Evolutionary conservation across 2,113 vertebrate species (phyloP).

Genomic region (Dicerorhinus sumatrensis): DNA sequence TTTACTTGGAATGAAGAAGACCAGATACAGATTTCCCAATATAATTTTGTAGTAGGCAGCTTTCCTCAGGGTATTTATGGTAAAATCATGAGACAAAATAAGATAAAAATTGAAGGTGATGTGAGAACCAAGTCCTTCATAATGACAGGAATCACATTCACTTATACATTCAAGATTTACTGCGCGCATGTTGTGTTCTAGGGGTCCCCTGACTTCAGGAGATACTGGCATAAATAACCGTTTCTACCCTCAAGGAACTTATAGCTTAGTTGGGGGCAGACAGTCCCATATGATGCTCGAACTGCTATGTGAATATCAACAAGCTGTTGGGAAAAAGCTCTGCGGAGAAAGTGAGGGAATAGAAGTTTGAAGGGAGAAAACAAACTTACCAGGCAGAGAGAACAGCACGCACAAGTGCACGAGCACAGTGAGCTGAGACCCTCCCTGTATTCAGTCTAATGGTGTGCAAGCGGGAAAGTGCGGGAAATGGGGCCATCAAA

Average conservation of each 20-base stretch:
- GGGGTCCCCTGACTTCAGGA: not conserved
- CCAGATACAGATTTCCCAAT: not conserved
- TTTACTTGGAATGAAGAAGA: not conserved
- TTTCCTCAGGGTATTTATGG: not conserved
- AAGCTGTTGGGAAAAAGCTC: not conserved
- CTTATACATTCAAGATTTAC: not conserved
- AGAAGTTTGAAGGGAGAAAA: not conserved
- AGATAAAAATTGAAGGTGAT: not conserved
- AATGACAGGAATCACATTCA: not conserved
- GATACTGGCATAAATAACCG: not conserved
- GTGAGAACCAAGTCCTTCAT: not conserved
- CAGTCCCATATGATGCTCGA: not conserved
- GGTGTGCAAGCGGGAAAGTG: not conserved
- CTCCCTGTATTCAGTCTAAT: not conserved
- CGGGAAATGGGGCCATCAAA: not conserved
- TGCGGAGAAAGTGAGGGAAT: not conserved
- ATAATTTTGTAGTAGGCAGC: not conserved
- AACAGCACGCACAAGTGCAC: not conserved
- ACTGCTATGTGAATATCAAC: not conserved
- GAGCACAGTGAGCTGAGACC: too few species aligned
- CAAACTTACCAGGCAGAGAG: not conserved
- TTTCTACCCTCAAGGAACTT: not conserved
- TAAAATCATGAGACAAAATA: slow-evolving; percentile 21
- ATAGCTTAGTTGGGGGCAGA: not conserved
- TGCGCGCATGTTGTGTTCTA: not conserved